phyloP scores from a whole-genome alignment of 2,113 vertebrate species.

The Atrichornis clamosus region DNA sequence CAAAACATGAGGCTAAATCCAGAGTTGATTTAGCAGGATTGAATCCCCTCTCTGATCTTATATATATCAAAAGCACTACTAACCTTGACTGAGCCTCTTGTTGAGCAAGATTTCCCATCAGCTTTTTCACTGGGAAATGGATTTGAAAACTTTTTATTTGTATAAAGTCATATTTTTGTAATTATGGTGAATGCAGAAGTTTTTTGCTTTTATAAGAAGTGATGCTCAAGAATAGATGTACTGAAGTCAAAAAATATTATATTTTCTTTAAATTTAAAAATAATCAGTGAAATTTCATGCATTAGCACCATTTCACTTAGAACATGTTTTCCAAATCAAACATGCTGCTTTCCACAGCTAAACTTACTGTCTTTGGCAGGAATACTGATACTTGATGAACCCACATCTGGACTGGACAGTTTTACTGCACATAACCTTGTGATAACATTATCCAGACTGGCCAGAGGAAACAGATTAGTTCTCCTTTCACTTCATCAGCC shows the following conservation, averaged over 20 bases:
- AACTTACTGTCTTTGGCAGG: slow-evolving; percentile 71
- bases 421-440: slow-evolving; percentile 96
- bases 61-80: not conserved
- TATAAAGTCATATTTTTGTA: not conserved
- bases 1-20: not conserved
- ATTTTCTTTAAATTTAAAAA: not conserved
- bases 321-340: not conserved
- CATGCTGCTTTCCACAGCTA: not conserved
- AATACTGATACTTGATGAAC: slow-evolving; percentile 93
- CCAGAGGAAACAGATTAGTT: slow-evolving; percentile 90
- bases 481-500: slow-evolving; percentile 94
- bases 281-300: not conserved
- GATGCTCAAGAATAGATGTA: not conserved
- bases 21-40: not conserved
- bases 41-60: not conserved
- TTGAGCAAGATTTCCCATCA: not conserved
- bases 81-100: not conserved
- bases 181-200: not conserved
- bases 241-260: not conserved
- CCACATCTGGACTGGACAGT: slow-evolving; percentile 95
- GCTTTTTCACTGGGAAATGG: not conserved
- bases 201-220: not conserved
- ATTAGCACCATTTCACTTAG: not conserved
- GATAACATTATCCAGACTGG: slow-evolving; percentile 89
- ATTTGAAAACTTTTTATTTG: not conserved